phyloP scores from a whole-genome alignment of 37 sponge, comb jelly and placozoan species.

The Lycopodina hypogea region DNA sequence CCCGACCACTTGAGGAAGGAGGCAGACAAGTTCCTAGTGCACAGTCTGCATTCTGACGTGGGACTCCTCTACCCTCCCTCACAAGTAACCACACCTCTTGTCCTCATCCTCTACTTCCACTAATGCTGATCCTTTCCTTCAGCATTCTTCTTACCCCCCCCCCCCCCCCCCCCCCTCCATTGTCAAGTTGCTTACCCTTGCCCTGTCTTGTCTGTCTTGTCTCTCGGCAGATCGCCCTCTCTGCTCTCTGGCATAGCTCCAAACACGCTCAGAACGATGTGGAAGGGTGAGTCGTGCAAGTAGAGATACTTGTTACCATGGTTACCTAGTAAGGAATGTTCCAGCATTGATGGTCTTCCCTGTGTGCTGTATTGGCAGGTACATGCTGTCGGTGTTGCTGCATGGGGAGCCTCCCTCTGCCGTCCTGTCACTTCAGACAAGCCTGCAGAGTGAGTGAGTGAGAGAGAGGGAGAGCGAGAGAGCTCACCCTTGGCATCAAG shows the following conservation, averaged over 20 bases:
- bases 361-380: constrained; percentile 20
- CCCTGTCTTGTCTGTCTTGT: too few species aligned
- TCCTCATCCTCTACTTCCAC: neutral
- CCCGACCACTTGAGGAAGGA: constrained; percentile 57
- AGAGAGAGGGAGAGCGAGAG: too few species aligned
- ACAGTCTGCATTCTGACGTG: constrained; percentile 65
- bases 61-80: constrained; percentile 78
- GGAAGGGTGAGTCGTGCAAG: constrained; percentile 49
- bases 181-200: too few species aligned
- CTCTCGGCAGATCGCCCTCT: constrained; percentile 61
- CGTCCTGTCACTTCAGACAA: constrained; percentile 7
- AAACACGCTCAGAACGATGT: constrained; percentile 42
- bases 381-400: constrained; percentile 40
- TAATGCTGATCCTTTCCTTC: neutral
- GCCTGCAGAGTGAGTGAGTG: constrained; percentile 21
- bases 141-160: neutral
- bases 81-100: constrained; percentile 46
- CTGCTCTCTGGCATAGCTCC: constrained; percentile 66
- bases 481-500: too few species aligned
- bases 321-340: too few species aligned
- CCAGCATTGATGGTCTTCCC: too few species aligned
- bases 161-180: neutral
- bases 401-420: constrained; percentile 6
- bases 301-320: too few species aligned
- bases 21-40: constrained; percentile 63